Conservation (phyloP, 2,797 vertebrate species). For the Eleutherodactylus coqui region DNA sequence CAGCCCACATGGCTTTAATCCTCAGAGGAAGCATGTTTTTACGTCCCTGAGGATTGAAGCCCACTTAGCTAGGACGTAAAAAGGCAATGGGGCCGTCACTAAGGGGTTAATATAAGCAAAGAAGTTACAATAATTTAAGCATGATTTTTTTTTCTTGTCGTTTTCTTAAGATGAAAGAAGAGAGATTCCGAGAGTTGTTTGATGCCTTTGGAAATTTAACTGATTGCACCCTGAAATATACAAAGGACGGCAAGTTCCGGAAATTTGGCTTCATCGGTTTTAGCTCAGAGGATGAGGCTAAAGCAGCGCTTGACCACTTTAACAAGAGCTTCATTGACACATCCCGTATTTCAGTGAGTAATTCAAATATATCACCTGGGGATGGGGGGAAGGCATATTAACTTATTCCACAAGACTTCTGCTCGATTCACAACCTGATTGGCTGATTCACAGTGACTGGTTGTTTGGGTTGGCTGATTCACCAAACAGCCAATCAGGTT, state of each 20-base stretch:
- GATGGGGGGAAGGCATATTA: not conserved
- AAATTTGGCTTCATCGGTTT: constrained; percentile 98
- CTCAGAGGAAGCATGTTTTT: too few species aligned
- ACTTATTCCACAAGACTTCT: too few species aligned
- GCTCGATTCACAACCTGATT: too few species aligned
- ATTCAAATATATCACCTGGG: not conserved
- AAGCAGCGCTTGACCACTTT: constrained; percentile 83
- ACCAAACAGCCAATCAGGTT: too few species aligned
- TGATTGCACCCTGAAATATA: constrained; percentile 91
- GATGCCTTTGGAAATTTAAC: constrained; percentile 88
- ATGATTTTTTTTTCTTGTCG: not conserved
- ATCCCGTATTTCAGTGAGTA: constrained; percentile 84
- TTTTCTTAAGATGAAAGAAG: constrained; percentile 88
- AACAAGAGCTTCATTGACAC: constrained; percentile 93
- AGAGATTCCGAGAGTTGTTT: constrained; percentile 87
- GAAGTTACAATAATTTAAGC: too few species aligned
- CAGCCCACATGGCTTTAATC: too few species aligned
- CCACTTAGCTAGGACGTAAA: too few species aligned
- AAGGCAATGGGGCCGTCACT: too few species aligned
- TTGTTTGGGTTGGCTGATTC: too few species aligned
- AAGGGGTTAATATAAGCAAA: too few species aligned
- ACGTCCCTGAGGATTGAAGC: too few species aligned
- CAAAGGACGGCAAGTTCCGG: constrained; percentile 91
- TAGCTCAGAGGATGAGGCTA: constrained; percentile 85
- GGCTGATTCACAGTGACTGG: too few species aligned